These are phyloP conservation scores for Oedothorax gibbosus DNA, from an alignment of 1,140 invertebrate species.

Conservation along the genomic window DNA sequence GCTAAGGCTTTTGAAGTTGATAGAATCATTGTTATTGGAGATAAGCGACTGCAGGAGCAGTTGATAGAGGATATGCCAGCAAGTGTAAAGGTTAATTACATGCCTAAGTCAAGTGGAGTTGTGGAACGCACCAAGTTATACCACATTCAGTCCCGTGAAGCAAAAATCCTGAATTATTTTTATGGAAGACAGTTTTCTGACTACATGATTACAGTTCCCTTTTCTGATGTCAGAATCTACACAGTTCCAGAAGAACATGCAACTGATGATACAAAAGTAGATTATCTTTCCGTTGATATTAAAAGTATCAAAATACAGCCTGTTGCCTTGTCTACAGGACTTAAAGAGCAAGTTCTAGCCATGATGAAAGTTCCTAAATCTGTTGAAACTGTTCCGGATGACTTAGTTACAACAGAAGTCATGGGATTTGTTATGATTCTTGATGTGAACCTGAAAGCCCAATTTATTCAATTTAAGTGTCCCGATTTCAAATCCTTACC, in stretches of 20 bases:
- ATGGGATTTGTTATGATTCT: slow-evolving; percentile 78
- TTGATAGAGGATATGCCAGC: slow-evolving; percentile 91
- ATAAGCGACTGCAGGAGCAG: slow-evolving; percentile 95
- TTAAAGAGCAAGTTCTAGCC: slow-evolving; percentile 88
- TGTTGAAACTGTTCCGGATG: slow-evolving; percentile 75
- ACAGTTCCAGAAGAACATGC: slow-evolving; percentile 90
- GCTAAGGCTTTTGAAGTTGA: slow-evolving; percentile 96
- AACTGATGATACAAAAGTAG: slow-evolving; percentile 79
- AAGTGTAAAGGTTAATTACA: slow-evolving; percentile 91
- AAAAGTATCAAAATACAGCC: slow-evolving; percentile 57
- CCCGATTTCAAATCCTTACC: too few species aligned
- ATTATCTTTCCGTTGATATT: not conserved
- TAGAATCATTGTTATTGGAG: slow-evolving; percentile 94
- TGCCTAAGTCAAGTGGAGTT: slow-evolving; percentile 96
- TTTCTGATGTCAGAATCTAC: slow-evolving; percentile 75
- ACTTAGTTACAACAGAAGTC: slow-evolving; percentile 87
- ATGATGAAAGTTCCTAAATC: slow-evolving; percentile 71
- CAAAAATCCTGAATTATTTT: slow-evolving; percentile 91
- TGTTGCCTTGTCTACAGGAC: slow-evolving; percentile 67
- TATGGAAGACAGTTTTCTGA: slow-evolving; percentile 92
- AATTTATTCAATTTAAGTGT: too few species aligned
- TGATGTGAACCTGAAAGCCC: too few species aligned
- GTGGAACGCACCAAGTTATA: slow-evolving; percentile 83
- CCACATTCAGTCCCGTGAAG: slow-evolving; percentile 81
- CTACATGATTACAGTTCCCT: slow-evolving; percentile 89